Evolutionary conservation across 2,888 invertebrate species (phyloP).

Genomic region (Troides helena): DNA sequence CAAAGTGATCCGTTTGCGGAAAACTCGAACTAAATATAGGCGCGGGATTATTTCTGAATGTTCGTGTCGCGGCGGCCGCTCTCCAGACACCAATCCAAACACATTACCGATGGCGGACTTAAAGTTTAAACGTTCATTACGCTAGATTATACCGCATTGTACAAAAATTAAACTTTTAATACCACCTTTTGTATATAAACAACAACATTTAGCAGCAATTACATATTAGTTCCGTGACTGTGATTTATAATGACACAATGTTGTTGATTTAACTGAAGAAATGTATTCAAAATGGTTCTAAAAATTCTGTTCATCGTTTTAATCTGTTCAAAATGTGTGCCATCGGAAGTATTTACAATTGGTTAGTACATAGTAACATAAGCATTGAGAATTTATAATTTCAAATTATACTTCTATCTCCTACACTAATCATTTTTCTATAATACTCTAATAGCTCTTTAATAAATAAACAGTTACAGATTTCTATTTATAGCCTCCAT

Average conservation of each 20-base stretch:
- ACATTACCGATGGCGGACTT: constrained; percentile 58
- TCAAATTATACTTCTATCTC: not conserved
- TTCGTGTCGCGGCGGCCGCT: constrained; percentile 60
- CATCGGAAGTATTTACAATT: constrained; percentile 21
- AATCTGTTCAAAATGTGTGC: constrained; percentile 23
- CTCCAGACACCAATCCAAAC: constrained; percentile 67
- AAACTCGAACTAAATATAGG: constrained; percentile 76
- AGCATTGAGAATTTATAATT: not conserved
- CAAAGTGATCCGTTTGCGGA: constrained; percentile 76
- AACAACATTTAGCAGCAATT: constrained; percentile 27
- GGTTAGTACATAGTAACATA: constrained; percentile 16
- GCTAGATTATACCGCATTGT: constrained; percentile 50
- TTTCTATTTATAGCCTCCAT: not conserved
- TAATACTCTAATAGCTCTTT: not conserved
- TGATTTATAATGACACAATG: not conserved
- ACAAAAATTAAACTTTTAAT: constrained; percentile 49
- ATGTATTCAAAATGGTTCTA: constrained; percentile 14
- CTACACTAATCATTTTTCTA: not conserved
- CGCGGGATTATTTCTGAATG: constrained; percentile 70
- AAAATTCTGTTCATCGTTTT: constrained; percentile 23
- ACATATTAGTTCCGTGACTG: not conserved
- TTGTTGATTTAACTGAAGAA: not conserved
- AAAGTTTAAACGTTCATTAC: constrained; percentile 60
- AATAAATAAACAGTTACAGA: not conserved
- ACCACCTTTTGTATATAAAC: constrained; percentile 39